These are phyloP conservation scores for Labeo calbasu DNA, from an alignment of 2,797 vertebrate species.

Conservation along the genomic window DNA sequence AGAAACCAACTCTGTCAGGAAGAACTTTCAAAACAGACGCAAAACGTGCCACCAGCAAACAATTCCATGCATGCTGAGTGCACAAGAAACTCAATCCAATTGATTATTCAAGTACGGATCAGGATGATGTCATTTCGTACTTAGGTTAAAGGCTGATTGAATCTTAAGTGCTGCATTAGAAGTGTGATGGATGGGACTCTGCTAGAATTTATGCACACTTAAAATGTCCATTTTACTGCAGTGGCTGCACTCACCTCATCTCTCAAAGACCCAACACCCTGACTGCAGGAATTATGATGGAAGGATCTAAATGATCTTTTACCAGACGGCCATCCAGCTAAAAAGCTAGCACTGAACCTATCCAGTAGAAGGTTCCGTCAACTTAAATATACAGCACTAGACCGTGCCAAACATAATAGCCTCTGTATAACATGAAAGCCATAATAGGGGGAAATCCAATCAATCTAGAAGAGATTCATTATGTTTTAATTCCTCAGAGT, in stretches of 20 bases:
- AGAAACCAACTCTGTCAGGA: constrained; percentile 44
- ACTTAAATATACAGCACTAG: constrained; percentile 21
- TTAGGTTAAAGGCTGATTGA: constrained; percentile 60
- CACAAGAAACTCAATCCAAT: constrained; percentile 22
- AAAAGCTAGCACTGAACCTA: constrained; percentile 8
- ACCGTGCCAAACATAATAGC: constrained; percentile 5
- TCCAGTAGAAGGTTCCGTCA: not conserved
- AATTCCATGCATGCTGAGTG: constrained; percentile 3
- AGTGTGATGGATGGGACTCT: constrained; percentile 51
- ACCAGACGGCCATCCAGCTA: not conserved
- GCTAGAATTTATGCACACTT: constrained; percentile 61
- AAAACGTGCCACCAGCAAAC: not conserved
- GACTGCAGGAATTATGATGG: constrained; percentile 23
- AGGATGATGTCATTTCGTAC: constrained; percentile 59
- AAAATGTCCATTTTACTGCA: constrained; percentile 56
- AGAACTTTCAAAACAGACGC: constrained; percentile 24
- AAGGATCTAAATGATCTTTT: constrained; percentile 32
- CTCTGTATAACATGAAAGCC: constrained; percentile 16
- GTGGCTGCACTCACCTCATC: constrained; percentile 34
- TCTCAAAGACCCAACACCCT: constrained; percentile 35
- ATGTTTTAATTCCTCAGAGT: not conserved
- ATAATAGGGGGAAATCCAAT: constrained; percentile 14
- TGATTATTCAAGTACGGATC: constrained; percentile 38
- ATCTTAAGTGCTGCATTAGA: constrained; percentile 61
- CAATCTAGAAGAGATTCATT: constrained; percentile 19